These are phyloP conservation scores for Isoperla grammatica DNA, from an alignment of 2,888 invertebrate genomes.

Conservation along the genomic window DNA sequence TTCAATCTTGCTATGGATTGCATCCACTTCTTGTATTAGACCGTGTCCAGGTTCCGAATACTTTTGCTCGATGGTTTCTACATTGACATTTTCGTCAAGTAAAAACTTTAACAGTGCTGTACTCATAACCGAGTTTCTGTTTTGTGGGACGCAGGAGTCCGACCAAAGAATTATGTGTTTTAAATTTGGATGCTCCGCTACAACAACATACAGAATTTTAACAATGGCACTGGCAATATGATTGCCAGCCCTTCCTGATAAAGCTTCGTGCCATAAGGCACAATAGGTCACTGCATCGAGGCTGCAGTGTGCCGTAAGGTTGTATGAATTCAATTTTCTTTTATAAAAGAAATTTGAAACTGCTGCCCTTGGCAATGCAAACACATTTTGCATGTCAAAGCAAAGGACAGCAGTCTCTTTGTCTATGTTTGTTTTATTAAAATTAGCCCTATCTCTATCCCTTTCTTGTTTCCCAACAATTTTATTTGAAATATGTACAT, in stretches of 20 bases:
- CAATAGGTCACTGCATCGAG: neutral
- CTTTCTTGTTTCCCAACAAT: neutral
- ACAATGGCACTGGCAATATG: slow-evolving; percentile 11
- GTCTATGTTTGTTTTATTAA: neutral
- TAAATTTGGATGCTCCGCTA: neutral
- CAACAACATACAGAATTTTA: neutral
- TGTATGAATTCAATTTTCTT: slow-evolving; percentile 1
- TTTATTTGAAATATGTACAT: neutral
- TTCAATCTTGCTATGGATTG: slow-evolving; percentile 7
- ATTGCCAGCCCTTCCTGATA: slow-evolving; percentile 5
- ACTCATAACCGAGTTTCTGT: slow-evolving; percentile 1
- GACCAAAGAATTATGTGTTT: slow-evolving; percentile 6
- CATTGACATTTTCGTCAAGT: neutral
- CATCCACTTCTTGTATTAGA: slow-evolving; percentile 7
- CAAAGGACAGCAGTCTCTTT: neutral
- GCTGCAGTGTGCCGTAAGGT: slow-evolving; percentile 8
- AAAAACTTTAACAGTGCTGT: neutral
- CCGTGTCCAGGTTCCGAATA: slow-evolving; percentile 8
- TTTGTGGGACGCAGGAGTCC: slow-evolving; percentile 11
- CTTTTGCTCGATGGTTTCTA: neutral
- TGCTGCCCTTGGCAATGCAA: neutral
- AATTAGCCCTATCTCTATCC: neutral
- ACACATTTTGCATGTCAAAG: slow-evolving; percentile 30
- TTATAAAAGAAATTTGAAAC: neutral
- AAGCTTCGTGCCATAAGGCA: slow-evolving; percentile 1